These are phyloP conservation scores for Beris chalybata DNA, from an alignment of 2,888 invertebrate species.

Conservation along the genomic window DNA sequence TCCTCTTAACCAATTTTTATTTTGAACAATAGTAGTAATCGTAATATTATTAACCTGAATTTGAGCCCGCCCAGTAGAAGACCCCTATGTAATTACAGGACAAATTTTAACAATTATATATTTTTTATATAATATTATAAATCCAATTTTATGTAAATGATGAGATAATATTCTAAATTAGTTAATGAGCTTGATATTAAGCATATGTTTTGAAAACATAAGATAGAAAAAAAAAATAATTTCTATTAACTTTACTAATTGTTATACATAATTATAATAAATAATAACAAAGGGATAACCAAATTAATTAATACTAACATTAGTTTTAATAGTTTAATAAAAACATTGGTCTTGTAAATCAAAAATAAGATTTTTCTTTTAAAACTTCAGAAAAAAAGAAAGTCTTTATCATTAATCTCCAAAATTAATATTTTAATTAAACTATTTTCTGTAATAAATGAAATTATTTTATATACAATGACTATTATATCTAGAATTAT, in stretches of 20 bases:
- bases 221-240: constrained; percentile 61
- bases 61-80: constrained; percentile 66
- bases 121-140: constrained; percentile 62
- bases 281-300: constrained; percentile 56
- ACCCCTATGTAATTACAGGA: constrained; percentile 63
- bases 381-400: constrained; percentile 65
- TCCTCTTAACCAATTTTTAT: constrained; percentile 60
- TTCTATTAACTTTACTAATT: constrained; percentile 47
- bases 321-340: too few species aligned
- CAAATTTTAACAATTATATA: constrained; percentile 72
- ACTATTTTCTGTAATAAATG: too few species aligned
- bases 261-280: constrained; percentile 56
- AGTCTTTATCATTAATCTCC: constrained; percentile 65
- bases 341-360: constrained; percentile 67
- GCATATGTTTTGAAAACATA: constrained; percentile 73
- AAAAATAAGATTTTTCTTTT: constrained; percentile 62
- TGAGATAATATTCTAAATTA: constrained; percentile 60
- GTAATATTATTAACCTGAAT: constrained; percentile 68
- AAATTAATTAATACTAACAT: too few species aligned
- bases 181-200: constrained; percentile 67
- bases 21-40: constrained; percentile 60
- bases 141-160: constrained; percentile 46
- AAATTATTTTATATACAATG: too few species aligned
- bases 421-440: constrained; percentile 66
- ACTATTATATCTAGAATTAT: too few species aligned